Base-by-base conservation (phyloP, 2,888 invertebrate genomes). In the Bibio marci region DNA sequence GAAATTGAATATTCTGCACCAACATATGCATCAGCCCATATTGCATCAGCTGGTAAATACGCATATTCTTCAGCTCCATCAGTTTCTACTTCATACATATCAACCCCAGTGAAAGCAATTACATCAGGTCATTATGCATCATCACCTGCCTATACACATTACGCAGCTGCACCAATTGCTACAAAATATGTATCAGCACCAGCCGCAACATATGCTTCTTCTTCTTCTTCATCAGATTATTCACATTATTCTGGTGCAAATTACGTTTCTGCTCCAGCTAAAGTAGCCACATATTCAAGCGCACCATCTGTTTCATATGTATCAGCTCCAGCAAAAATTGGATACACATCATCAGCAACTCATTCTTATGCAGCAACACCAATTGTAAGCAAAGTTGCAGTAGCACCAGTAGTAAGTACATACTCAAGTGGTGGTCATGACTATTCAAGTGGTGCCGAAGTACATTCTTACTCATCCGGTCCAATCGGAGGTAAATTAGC, bases 341-440 rank as follows among this genome's bases (percentile, higher is more conserved):
- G 43, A 10, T 46, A 46, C 35, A 41, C 41, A 1, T 52, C 46
- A 12, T 4, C n/a, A n/a, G n/a, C n/a, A n/a, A n/a, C 46, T 45
- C 44, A 48, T n/a, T 11, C 34, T 7, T 35, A 39, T 15, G 15
- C 35, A 11, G 30, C 38, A 3, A 35, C 18, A 19, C 28, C 41
- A 14, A 33, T 18, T 33, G 26, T 37, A 27, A 27, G 13, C 39
- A 30, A 37, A 28, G 32, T 35, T 34, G 30, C 41, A n/a, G 57
- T 61, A 37, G 64, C 60, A n/a, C 64, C 65, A 2, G 64, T 66
- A 2, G 59, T 66, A 2, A 61, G 67, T 15, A 64, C 22, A 31
- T 47, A 45, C 8, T 4, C 4, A 6, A 22, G 22, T 22, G 22
- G 11, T 41, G 22, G 22, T 22, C 22, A 22, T 22, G 22, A 8